Percentiles rank a stretch among this genome's conserved stretches.
phyloP scores from a whole-genome alignment of 2,888 invertebrate species.

The Mamestra brassicae region DNA sequence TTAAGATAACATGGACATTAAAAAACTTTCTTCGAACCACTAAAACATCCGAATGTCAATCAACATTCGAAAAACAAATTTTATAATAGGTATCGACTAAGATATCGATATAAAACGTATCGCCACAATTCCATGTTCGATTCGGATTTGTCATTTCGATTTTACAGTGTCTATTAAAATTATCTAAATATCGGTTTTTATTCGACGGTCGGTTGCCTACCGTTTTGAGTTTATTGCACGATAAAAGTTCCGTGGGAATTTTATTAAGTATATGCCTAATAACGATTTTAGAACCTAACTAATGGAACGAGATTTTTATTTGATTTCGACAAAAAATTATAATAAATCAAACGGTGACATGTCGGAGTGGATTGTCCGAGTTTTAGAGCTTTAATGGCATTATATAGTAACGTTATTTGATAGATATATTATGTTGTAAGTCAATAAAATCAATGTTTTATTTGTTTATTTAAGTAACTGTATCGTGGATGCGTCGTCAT shows the following conservation, averaged over 20 bases:
- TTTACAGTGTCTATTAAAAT: conserved; percentile 82
- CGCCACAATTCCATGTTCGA: conserved; percentile 66
- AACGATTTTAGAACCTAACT: conserved; percentile 72
- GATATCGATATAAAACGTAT: conserved; percentile 73
- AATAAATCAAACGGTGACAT: conserved; percentile 66
- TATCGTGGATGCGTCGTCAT: conserved; percentile 44
- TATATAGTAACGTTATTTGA: conserved; percentile 52
- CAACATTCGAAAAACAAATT: conserved; percentile 65
- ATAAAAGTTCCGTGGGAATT: conserved; percentile 72
- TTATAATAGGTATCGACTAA: conserved; percentile 68
- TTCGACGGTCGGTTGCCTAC: conserved; percentile 79
- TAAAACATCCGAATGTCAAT: conserved; percentile 61
- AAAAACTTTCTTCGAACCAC: conserved; percentile 56
- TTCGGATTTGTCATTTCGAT: conserved; percentile 75
- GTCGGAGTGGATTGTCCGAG: conserved; percentile 42
- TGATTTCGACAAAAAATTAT: conserved; percentile 47
- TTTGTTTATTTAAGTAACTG: conserved; percentile 60
- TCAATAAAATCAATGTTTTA: conserved; percentile 63
- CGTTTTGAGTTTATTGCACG: conserved; percentile 81
- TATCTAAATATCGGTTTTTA: conserved; percentile 83
- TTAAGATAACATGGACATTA: conserved; percentile 51
- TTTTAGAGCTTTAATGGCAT: conserved; percentile 49
- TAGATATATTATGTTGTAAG: conserved; percentile 54
- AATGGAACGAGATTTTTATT: conserved; percentile 71
- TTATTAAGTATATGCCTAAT: conserved; percentile 68